Evolutionary conservation across 2,888 invertebrate species (phyloP).

Genomic region (Sisyra terminalis): DNA sequence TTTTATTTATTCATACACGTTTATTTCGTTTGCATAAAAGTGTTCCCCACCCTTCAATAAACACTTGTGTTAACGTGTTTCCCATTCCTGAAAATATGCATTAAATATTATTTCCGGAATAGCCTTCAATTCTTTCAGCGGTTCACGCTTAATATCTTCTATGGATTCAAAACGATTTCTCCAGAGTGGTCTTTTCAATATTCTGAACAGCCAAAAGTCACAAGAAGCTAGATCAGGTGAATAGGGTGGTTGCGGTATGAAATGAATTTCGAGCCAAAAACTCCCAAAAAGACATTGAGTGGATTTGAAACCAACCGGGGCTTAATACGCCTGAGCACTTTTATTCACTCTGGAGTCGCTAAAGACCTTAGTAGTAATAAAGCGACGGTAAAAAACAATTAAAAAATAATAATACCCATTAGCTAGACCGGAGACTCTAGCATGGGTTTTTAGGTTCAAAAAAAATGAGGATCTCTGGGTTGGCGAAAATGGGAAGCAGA

Average conservation of each 20-base stretch:
- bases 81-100: too few species aligned
- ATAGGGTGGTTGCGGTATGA: conserved; percentile 13
- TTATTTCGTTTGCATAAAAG: background rate
- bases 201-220: conserved; percentile 12
- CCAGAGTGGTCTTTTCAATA: conserved; percentile 11
- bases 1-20: too few species aligned
- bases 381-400: too few species aligned
- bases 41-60: background rate
- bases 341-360: too few species aligned
- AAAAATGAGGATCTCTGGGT: too few species aligned
- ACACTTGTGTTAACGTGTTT: conserved; percentile 2
- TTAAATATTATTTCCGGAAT: conserved; percentile 1
- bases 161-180: conserved; percentile 10
- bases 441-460: too few species aligned
- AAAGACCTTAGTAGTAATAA: too few species aligned
- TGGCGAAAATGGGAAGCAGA: too few species aligned
- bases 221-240: conserved; percentile 13
- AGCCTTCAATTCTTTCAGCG: background rate
- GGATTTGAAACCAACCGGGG: background rate
- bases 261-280: conserved; percentile 2
- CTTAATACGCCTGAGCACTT: background rate
- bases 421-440: too few species aligned
- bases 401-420: too few species aligned
- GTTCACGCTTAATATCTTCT: conserved; percentile 8
- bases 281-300: conserved; percentile 1